Conservation (phyloP, 2,797 vertebrate species). For the Amniataba percoides region DNA sequence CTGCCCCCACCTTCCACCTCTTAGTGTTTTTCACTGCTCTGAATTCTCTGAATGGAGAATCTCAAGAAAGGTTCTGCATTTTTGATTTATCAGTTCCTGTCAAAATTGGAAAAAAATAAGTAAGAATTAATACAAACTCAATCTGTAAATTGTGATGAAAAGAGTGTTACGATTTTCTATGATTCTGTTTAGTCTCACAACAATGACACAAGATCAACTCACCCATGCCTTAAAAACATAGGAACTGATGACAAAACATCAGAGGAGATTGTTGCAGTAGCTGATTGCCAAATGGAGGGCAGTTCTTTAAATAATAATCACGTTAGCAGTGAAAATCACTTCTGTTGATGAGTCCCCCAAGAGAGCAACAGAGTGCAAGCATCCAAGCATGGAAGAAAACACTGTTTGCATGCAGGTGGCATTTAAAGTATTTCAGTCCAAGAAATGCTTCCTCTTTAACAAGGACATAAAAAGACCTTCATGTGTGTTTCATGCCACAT, state of each 20-base stretch:
- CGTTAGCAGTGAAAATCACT: slow-evolving; percentile 44
- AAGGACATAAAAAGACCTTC: slow-evolving; percentile 8
- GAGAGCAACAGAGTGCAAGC: slow-evolving; percentile 20
- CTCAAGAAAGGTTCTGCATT: slow-evolving; percentile 31
- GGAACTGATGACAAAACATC: not conserved
- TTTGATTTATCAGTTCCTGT: slow-evolving; percentile 24
- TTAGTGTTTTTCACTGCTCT: slow-evolving; percentile 84
- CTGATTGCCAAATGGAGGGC: not conserved
- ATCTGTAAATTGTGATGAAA: not conserved
- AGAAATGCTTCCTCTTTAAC: slow-evolving; percentile 28
- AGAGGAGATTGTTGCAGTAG: slow-evolving; percentile 1
- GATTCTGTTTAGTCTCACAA: not conserved
- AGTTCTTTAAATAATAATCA: slow-evolving; percentile 22
- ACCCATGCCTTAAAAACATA: not conserved
- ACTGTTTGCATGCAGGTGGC: slow-evolving; percentile 27
- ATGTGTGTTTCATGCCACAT: slow-evolving; percentile 17
- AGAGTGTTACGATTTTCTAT: not conserved
- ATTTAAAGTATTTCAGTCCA: not conserved
- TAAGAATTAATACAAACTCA: not conserved
- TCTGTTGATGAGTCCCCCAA: slow-evolving; percentile 16
- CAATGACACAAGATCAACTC: not conserved
- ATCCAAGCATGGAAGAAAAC: slow-evolving; percentile 28
- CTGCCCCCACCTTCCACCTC: slow-evolving; percentile 6
- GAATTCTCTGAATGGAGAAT: slow-evolving; percentile 72
- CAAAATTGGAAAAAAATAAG: not conserved